phyloP scores from a whole-genome alignment of 1,140 invertebrate genomes.

The Bombus fervidus region DNA sequence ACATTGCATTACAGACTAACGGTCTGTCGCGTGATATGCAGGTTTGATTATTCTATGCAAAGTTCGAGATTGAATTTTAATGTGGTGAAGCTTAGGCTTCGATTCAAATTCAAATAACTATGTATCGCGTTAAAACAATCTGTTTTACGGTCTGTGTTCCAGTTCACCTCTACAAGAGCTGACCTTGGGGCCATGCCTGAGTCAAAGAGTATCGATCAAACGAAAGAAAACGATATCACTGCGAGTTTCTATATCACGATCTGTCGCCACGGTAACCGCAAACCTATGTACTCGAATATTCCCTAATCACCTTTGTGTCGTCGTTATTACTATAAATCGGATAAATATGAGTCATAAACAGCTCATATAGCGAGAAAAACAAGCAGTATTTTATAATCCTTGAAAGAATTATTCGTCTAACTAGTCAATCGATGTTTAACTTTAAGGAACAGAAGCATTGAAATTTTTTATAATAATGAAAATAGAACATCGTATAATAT shows the following conservation, averaged over 20 bases:
- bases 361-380: background rate
- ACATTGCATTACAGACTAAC: too few relatives aligned
- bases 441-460: too few relatives aligned
- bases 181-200: slow-evolving; percentile 1
- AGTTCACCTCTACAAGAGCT: background rate
- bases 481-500: too few relatives aligned
- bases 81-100: too few relatives aligned
- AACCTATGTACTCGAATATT: background rate
- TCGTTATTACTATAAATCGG: background rate
- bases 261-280: slow-evolving; percentile 25
- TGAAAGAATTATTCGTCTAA: too few relatives aligned
- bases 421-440: too few relatives aligned
- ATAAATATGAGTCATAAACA: background rate
- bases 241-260: background rate
- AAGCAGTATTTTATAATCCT: background rate
- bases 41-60: too few relatives aligned
- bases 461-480: too few relatives aligned
- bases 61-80: too few relatives aligned
- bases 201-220: slow-evolving; percentile 59
- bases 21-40: too few relatives aligned
- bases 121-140: background rate
- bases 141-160: background rate
- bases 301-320: background rate
- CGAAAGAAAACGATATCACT: slow-evolving; percentile 37
- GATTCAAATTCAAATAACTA: too few relatives aligned